These are phyloP conservation scores for Nerophis lumbriciformis DNA, from an alignment of 2,113 vertebrate genomes.

Conservation along the genomic window DNA sequence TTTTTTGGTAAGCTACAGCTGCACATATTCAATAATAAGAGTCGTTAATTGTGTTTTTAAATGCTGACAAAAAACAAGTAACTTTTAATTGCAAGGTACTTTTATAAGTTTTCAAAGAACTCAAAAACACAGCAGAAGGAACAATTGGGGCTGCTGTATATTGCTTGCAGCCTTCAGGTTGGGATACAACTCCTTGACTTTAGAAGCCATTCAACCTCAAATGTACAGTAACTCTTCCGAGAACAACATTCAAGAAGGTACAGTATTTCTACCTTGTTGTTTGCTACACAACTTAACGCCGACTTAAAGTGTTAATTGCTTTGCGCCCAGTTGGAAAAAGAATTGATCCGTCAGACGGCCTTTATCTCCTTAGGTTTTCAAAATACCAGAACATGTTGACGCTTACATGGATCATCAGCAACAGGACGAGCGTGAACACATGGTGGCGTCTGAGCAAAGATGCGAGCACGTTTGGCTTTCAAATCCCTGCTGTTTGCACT, in stretches of 20 bases:
- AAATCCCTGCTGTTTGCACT: constrained; percentile 45
- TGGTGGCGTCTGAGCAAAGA: neutral
- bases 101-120: too few species aligned
- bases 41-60: too few species aligned
- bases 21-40: too few species aligned
- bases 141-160: too few species aligned
- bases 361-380: constrained; percentile 5
- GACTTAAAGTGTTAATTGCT: neutral
- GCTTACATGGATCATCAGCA: neutral
- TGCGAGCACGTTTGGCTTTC: constrained; percentile 9
- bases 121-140: too few species aligned
- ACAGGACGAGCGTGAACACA: constrained; percentile 19
- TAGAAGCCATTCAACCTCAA: too few species aligned
- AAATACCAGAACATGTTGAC: neutral
- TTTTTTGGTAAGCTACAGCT: too few species aligned
- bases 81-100: too few species aligned
- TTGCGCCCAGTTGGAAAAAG: neutral
- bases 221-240: too few species aligned
- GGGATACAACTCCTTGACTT: too few species aligned
- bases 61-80: too few species aligned
- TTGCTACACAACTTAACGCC: neutral
- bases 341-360: neutral
- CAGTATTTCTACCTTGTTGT: neutral
- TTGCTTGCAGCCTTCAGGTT: too few species aligned
- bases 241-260: neutral